phyloP scores from a whole-genome alignment of 2,797 vertebrate species.

The Amblyraja radiata region DNA sequence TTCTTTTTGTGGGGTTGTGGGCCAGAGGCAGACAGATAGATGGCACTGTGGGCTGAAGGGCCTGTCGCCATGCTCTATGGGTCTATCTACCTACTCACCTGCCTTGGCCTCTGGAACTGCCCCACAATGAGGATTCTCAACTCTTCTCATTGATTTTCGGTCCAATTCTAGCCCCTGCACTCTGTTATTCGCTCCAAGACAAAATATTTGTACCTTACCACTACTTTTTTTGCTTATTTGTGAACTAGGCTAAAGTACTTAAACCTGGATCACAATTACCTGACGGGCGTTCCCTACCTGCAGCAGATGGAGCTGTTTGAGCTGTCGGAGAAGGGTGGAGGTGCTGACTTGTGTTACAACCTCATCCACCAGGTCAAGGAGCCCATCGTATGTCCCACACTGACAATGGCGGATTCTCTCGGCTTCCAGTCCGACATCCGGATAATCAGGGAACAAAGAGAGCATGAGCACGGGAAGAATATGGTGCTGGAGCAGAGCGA shows the following conservation, averaged over 20 bases:
- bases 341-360: background rate
- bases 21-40: too few species aligned
- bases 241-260: constrained; percentile 65
- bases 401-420: background rate
- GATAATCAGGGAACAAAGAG: background rate
- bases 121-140: background rate
- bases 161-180: background rate
- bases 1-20: too few species aligned
- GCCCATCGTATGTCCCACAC: background rate
- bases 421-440: background rate
- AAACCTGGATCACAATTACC: constrained; percentile 70
- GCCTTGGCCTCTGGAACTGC: background rate
- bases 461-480: background rate
- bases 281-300: constrained; percentile 68
- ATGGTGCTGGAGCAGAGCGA: background rate
- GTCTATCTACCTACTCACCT: background rate
- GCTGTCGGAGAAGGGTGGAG: background rate
- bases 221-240: constrained; percentile 40
- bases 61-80: too few species aligned
- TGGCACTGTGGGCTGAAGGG: too few species aligned
- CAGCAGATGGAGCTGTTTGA: constrained; percentile 44
- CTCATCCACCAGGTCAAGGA: background rate
- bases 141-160: too few species aligned
- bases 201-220: background rate
- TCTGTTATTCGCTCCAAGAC: too few species aligned